These are phyloP conservation scores for Cerastis leucographa DNA, from an alignment of 2,888 invertebrate genomes.

Conservation along the genomic window DNA sequence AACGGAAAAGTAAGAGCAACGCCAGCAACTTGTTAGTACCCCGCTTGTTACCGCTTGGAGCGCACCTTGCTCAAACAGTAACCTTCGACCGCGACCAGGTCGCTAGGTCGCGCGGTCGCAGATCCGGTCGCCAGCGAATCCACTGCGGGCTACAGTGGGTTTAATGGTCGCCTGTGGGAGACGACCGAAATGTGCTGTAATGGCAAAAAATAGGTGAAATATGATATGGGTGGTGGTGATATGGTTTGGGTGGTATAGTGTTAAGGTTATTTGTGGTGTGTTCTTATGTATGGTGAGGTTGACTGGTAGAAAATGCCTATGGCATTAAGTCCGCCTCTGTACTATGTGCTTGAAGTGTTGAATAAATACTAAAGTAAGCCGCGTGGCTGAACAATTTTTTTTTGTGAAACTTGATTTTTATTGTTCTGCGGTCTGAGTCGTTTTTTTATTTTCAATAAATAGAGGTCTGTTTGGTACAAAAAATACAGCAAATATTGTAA, in stretches of 20 bases:
- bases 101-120: neutral
- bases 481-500: neutral
- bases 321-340: too few species aligned
- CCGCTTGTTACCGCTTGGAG: slow-evolving; percentile 15
- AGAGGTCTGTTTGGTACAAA: neutral
- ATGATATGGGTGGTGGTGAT: too few species aligned
- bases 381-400: slow-evolving; percentile 36
- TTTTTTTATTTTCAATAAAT: slow-evolving; percentile 10
- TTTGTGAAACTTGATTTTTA: slow-evolving; percentile 36
- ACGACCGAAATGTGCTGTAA: slow-evolving; percentile 18
- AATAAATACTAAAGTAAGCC: slow-evolving; percentile 39
- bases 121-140: slow-evolving; percentile 19
- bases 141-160: slow-evolving; percentile 15
- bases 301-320: too few species aligned
- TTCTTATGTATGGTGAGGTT: too few species aligned
- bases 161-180: slow-evolving; percentile 31
- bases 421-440: slow-evolving; percentile 4
- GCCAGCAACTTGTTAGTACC: slow-evolving; percentile 21
- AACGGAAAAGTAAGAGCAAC: slow-evolving; percentile 12
- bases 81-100: slow-evolving; percentile 2
- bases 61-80: neutral
- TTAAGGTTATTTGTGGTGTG: too few species aligned
- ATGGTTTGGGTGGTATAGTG: too few species aligned
- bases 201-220: slow-evolving; percentile 40
- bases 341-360: too few species aligned